Evolutionary conservation across 1,140 invertebrate species (phyloP).

Genomic region (Drosophila hydei): DNA sequence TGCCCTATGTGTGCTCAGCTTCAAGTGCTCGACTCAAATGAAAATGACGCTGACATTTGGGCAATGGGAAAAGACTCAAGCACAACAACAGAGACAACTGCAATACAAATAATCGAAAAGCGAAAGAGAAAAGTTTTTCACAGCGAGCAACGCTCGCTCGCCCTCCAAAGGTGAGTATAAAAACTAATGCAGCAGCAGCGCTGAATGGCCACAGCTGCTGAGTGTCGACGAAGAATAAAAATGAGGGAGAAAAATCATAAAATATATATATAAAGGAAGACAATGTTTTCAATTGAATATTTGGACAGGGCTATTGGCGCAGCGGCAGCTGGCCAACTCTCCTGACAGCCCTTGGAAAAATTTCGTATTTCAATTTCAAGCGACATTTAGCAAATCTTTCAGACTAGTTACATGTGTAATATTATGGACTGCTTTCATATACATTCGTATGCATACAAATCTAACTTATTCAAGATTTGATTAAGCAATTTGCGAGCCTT

Average conservation of each 20-base stretch:
- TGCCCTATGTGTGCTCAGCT: too few species aligned
- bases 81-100: constrained; percentile 21
- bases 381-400: too few species aligned
- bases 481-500: too few species aligned
- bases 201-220: constrained; percentile 58
- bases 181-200: constrained; percentile 64
- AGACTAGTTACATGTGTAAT: not conserved
- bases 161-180: constrained; percentile 47
- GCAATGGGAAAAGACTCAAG: constrained; percentile 18
- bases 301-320: constrained; percentile 1
- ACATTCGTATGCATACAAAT: too few species aligned
- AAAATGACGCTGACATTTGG: constrained; percentile 51
- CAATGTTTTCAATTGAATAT: constrained; percentile 39
- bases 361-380: constrained; percentile 1
- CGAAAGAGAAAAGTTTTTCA: constrained; percentile 34
- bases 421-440: too few species aligned
- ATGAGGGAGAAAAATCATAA: not conserved
- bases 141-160: constrained; percentile 1
- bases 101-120: not conserved
- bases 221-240: constrained; percentile 12
- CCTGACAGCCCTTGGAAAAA: constrained; percentile 3
- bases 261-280: constrained; percentile 6
- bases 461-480: too few species aligned
- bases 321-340: not conserved
- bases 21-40: constrained; percentile 33